Conservation (phyloP, 2,888 invertebrate genomes). For the Hypena proboscidalis region DNA sequence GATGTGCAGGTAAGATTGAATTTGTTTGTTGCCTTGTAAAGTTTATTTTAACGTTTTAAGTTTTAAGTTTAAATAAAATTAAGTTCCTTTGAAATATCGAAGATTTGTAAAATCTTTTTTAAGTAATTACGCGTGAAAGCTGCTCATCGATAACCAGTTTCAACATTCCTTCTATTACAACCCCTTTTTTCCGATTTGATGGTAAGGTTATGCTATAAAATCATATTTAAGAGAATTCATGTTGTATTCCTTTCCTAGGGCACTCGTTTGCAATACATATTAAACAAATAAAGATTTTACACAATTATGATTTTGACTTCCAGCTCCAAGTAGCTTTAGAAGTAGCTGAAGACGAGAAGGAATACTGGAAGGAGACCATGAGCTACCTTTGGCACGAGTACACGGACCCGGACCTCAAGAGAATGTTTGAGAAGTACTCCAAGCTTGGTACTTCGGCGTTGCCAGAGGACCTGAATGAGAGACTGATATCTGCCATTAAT, state of each 20-base stretch:
- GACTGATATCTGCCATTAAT: slow-evolving; percentile 86
- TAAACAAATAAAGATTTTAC: too few species aligned
- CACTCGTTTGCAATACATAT: too few species aligned
- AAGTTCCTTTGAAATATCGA: too few species aligned
- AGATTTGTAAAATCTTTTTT: too few species aligned
- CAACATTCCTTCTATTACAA: too few species aligned
- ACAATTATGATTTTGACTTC: slow-evolving; percentile 17
- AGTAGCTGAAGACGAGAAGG: slow-evolving; percentile 84
- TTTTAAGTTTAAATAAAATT: too few species aligned
- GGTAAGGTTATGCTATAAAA: too few species aligned
- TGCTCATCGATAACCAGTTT: too few species aligned
- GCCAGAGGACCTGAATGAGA: slow-evolving; percentile 87
- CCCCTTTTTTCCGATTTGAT: too few species aligned
- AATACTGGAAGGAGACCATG: slow-evolving; percentile 87
- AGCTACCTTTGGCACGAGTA: slow-evolving; percentile 90
- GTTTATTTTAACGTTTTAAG: not conserved
- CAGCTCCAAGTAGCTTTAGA: slow-evolving; percentile 69
- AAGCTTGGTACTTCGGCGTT: slow-evolving; percentile 90
- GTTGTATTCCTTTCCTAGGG: too few species aligned
- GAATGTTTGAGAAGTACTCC: slow-evolving; percentile 90
- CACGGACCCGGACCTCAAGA: slow-evolving; percentile 87
- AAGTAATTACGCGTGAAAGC: too few species aligned
- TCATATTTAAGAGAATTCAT: too few species aligned
- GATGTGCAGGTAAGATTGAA: slow-evolving; percentile 66
- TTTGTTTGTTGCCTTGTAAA: not conserved